Evolutionary conservation across 2,888 invertebrate genomes (phyloP).

Genomic region (Diarsia mendica): DNA sequence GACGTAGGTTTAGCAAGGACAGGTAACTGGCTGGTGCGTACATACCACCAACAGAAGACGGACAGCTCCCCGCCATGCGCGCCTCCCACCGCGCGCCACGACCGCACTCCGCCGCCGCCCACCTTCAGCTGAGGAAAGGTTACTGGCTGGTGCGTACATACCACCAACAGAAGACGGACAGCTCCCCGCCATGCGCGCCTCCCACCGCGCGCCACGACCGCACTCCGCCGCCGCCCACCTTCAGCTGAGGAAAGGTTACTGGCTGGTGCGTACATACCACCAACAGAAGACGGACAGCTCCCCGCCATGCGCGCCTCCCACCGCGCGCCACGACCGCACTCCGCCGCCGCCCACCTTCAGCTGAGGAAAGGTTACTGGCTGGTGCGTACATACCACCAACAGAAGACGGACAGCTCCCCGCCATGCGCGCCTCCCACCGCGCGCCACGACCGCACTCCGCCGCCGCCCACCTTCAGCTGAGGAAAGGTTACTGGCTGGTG

Average conservation of each 20-base stretch:
- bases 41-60: too few relatives aligned
- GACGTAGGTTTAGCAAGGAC: not conserved
- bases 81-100: constrained; percentile 93
- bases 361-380: too few relatives aligned
- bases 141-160: too few relatives aligned
- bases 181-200: constrained; percentile 92
- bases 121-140: constrained; percentile 92
- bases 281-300: constrained; percentile 95
- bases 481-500: too few relatives aligned
- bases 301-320: constrained; percentile 91
- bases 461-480: constrained; percentile 93
- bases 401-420: constrained; percentile 94
- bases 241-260: constrained; percentile 91
- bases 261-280: too few relatives aligned
- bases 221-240: constrained; percentile 92
- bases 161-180: constrained; percentile 96
- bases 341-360: constrained; percentile 92
- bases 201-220: constrained; percentile 94
- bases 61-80: constrained; percentile 84
- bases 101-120: constrained; percentile 91
- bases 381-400: too few relatives aligned
- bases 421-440: constrained; percentile 91
- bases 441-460: constrained; percentile 93
- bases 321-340: constrained; percentile 94
- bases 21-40: too few relatives aligned